These are phyloP conservation scores for Pseudochaenichthys georgianus DNA, from an alignment of 2,797 vertebrate species.

Conservation along the genomic window DNA sequence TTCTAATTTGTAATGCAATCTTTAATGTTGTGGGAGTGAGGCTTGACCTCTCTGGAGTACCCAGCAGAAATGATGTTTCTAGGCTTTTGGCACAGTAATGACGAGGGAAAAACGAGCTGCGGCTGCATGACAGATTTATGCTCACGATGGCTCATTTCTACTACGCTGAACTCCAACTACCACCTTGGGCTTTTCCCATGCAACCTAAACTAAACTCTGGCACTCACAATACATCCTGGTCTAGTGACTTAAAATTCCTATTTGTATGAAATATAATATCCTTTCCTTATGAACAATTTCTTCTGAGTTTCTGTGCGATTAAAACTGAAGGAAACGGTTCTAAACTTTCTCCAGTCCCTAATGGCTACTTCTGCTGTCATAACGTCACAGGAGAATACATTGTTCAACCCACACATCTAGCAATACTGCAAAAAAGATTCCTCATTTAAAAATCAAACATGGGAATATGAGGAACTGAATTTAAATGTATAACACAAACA, in stretches of 20 bases:
- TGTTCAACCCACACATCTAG: slow-evolving; percentile 37
- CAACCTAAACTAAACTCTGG: slow-evolving; percentile 53
- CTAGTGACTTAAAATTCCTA: slow-evolving; percentile 40
- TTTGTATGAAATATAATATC: slow-evolving; percentile 39
- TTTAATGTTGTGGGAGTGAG: slow-evolving; percentile 74
- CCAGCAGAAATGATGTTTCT: slow-evolving; percentile 65
- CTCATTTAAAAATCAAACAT: slow-evolving; percentile 8
- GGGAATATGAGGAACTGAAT: not conserved
- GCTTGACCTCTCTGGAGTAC: slow-evolving; percentile 68
- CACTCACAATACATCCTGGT: slow-evolving; percentile 28
- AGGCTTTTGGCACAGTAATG: slow-evolving; percentile 56
- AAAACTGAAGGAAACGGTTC: slow-evolving; percentile 25
- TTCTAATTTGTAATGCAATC: slow-evolving; percentile 73
- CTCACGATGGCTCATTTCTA: slow-evolving; percentile 54
- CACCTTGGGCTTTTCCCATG: slow-evolving; percentile 43
- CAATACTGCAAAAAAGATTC: not conserved
- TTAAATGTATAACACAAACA: not conserved
- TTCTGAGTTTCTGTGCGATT: slow-evolving; percentile 17
- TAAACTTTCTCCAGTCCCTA: slow-evolving; percentile 36
- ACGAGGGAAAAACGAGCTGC: slow-evolving; percentile 60
- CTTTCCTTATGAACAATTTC: slow-evolving; percentile 47
- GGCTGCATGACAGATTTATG: slow-evolving; percentile 68
- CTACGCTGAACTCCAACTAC: slow-evolving; percentile 51
- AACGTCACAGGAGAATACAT: slow-evolving; percentile 36
- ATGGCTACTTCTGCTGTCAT: slow-evolving; percentile 49